Conservation (phyloP, 2,888 invertebrate genomes). For the Monochamus alternatus region DNA sequence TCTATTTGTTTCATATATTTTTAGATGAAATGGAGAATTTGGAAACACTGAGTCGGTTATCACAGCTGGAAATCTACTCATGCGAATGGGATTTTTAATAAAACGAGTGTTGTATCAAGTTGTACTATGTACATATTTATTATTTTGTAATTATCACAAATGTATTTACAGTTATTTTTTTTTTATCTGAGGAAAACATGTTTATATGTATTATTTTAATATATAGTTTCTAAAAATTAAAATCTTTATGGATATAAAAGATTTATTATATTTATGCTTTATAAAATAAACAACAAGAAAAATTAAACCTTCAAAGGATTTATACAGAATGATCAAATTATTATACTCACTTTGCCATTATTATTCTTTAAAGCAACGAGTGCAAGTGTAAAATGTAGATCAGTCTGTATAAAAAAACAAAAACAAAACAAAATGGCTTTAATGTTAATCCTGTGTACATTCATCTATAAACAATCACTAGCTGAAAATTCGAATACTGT, state of each 20-base stretch:
- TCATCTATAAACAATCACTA: no score
- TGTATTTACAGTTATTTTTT: slow-evolving; percentile 6
- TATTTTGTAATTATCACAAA: slow-evolving; percentile 26
- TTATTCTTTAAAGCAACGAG: no score
- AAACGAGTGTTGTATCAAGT: slow-evolving; percentile 1
- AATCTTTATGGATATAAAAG: background rate
- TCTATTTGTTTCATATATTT: slow-evolving; percentile 27
- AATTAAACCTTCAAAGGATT: background rate
- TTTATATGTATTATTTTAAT: slow-evolving; percentile 20
- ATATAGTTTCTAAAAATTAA: slow-evolving; percentile 12
- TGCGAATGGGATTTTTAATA: slow-evolving; percentile 79
- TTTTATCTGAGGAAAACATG: slow-evolving; percentile 9
- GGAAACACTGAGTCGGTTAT: slow-evolving; percentile 74
- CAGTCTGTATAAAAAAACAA: no score
- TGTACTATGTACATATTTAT: slow-evolving; percentile 19
- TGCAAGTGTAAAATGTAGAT: no score
- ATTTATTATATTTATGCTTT: background rate
- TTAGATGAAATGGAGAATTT: slow-evolving; percentile 78
- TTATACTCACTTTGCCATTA: background rate
- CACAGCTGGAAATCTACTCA: slow-evolving; percentile 77
- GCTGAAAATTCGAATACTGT: no score
- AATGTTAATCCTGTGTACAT: no score
- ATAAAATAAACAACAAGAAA: background rate
- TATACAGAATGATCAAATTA: background rate
- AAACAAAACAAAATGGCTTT: no score